Percentiles rank a stretch among this genome's conserved stretches.
Conservation (phyloP, 2,888 invertebrate genomes). For the Capitulum mitella region DNA sequence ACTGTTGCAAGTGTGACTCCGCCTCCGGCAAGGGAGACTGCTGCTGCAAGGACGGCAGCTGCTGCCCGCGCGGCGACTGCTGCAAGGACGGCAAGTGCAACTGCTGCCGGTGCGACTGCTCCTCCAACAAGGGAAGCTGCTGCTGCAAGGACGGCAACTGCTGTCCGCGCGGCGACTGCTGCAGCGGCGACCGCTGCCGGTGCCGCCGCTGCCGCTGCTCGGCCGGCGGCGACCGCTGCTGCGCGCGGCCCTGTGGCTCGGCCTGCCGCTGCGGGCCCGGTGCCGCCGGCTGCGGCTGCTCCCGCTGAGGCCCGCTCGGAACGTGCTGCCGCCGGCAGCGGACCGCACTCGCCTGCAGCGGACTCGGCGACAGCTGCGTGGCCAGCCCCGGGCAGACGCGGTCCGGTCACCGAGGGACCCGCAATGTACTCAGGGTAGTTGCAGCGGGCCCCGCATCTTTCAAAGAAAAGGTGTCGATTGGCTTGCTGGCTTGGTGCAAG, state of each 20-base stretch:
- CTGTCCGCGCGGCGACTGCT: background rate
- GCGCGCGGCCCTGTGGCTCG: background rate
- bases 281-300: background rate
- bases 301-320: background rate
- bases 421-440: too few relatives aligned
- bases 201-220: background rate
- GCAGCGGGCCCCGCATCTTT: too few relatives aligned
- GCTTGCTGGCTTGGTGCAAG: too few relatives aligned
- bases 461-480: too few relatives aligned
- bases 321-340: too few relatives aligned
- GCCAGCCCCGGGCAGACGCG: too few relatives aligned
- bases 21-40: too few relatives aligned
- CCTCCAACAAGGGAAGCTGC: background rate
- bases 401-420: too few relatives aligned
- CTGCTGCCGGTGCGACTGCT: background rate
- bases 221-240: background rate
- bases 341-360: too few relatives aligned
- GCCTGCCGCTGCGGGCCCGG: background rate
- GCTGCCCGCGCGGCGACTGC: background rate
- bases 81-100: background rate
- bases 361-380: too few relatives aligned
- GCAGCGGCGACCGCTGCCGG: background rate
- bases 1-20: background rate
- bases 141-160: slow-evolving; percentile 10
- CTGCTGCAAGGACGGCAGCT: background rate